Base-by-base conservation (phyloP, 1,140 invertebrate genomes). In the Drosophila murphyi region DNA sequence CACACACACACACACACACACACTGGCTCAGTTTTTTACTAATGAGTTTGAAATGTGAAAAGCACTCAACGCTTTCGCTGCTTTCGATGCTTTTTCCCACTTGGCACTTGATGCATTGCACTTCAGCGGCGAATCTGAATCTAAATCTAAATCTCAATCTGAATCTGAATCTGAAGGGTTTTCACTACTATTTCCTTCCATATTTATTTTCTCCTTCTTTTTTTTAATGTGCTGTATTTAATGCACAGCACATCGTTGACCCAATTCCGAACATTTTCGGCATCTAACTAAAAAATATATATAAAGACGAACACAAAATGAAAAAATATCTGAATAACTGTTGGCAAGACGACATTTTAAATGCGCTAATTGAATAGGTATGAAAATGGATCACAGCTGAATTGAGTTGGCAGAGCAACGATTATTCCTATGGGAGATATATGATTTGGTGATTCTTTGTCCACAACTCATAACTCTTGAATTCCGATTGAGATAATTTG, bases 41-140 rank as follows among this genome's bases (percentile, higher is more conserved):
- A 88, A 88, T 88, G 83, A 88, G 83, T 88, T 88, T 89, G 70
- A 83, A 88, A 88, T 89, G 85, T 77, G 77, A 86, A 69, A 62
- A 70, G 10, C 65, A 70, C 68, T 71, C 41, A 41, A 56, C 68
- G 60, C 59, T 63, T 54, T 71, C 41, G 68, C 50, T 31, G 39
- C 57, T 52, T 48, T 59, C 59, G 67, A 74, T 51, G 43, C 57
- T 62, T 57, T 52, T 54, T 7, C 67, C 56, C 71, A 74, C 57
- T 74, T 74, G 65, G 65, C 72, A 74, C 72, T 74, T 74, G 72
- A 74, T 69, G 72, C 72, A 71, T 71, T 71, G 68, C 68, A 86
- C 82, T 86, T 80, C 54, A 86, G 74, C 67, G 82, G 62, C 64
- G 61, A 57, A 63, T 70, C 73, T 61, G 76, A 85, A 71, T 20